Base-by-base conservation (phyloP, 2,113 vertebrate species). In the Grammomys dolichurus region DNA sequence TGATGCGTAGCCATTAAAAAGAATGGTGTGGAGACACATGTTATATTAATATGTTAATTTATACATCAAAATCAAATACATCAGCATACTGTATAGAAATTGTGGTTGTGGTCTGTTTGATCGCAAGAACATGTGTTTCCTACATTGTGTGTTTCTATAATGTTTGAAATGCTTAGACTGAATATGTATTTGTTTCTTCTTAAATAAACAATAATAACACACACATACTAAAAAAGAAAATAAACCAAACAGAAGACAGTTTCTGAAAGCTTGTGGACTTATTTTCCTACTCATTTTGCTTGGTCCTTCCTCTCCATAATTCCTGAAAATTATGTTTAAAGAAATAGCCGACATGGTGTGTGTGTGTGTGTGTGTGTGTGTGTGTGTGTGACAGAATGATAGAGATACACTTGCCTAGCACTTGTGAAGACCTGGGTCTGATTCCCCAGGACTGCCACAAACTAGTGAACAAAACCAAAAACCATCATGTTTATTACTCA, bases 111-210 rank as follows among this genome's bases (percentile, higher is more conserved):
- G 54, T 93, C 67, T 87, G 36, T 6, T 78, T 78, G 31, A 77
- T 78, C 67, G 80, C 3, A 89, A 26, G 31, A 91, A n/a, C 11
- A 36, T 72, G 75, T 95, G 9, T n/a, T 91, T 89, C 93, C 46
- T 67, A 16, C 33, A 7, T 54, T 88, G 20, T 54, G 81, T 82
- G 76, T 82, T 94, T 93, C 43, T 89, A 1, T 94, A 67, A 81
- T 81, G 14, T 75, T 92, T 85, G 82, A 78, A 51, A 90, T 92
- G 51, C 11, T 88, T 86, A 90, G 40, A 58, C 36, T 81, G 85
- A 96, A 48, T 73, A 46, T 95, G n/a, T 80, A 65, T 72, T 75
- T 94, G 96, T 96, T 89, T 65, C 26, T 80, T 56, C 77, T 26
- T 72, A 92, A 93, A 8, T 63, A 72, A 86, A 69, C 75, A 93